Percentiles rank a stretch among this genome's conserved stretches.
Conservation (phyloP, 2,797 vertebrate genomes). For the Perodicticus potto region DNA sequence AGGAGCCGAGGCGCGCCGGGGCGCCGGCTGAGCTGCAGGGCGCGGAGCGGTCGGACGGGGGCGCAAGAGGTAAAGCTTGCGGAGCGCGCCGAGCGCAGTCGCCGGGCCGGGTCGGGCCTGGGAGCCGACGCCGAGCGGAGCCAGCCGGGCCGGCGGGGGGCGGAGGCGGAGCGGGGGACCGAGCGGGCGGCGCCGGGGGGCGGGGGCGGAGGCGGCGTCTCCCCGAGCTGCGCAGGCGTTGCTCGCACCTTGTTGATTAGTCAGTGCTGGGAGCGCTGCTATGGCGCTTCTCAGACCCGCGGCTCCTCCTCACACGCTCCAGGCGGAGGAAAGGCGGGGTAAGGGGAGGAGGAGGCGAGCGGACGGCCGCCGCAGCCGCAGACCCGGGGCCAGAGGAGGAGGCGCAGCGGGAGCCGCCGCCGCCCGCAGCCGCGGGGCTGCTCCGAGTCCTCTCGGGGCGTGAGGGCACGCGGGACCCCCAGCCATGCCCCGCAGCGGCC, state of each 20-base stretch:
- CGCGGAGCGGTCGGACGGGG: conserved; percentile 84
- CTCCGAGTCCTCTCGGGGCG: conserved; percentile 60
- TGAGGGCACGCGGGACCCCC: conserved; percentile 72
- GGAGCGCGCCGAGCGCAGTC: background rate
- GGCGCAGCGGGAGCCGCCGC: conserved; percentile 71
- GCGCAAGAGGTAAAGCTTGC: conserved; percentile 83
- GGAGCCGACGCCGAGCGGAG: background rate
- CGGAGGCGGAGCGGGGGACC: conserved; percentile 58
- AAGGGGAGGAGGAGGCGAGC: conserved; percentile 73
- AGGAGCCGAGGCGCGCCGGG: background rate
- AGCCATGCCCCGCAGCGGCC: conserved; percentile 75
- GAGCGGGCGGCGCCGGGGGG: conserved; percentile 80
- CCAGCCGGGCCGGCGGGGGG: background rate
- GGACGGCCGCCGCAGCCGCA: conserved; percentile 82
- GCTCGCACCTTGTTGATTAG: conserved; percentile 89
- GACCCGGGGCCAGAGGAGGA: conserved; percentile 78
- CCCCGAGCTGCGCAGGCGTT: conserved; percentile 88
- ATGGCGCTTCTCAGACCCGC: conserved; percentile 88
- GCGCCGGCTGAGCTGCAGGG: conserved; percentile 72
- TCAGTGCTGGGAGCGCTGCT: conserved; percentile 87
- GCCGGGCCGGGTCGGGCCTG: background rate
- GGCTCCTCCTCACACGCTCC: conserved; percentile 81
- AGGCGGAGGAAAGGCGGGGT: conserved; percentile 76
- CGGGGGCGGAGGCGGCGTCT: conserved; percentile 81
- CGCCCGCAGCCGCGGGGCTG: conserved; percentile 62